Conservation (phyloP, 2,113 vertebrate species). For the Sinocyclocheilus anophthalmus region DNA sequence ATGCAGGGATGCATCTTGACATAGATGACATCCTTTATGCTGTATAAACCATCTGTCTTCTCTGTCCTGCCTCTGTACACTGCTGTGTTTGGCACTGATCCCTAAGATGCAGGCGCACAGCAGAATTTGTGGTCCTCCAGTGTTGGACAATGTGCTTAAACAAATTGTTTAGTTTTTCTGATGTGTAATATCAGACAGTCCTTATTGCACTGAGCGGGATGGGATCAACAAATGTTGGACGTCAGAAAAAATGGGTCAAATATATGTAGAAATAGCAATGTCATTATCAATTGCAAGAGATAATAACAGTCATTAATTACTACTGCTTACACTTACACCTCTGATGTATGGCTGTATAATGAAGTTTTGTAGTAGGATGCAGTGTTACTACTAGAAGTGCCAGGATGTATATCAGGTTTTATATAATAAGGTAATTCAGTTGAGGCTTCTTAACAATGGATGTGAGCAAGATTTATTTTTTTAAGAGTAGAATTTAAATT, state of each 20-base stretch:
- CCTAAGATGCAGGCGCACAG: not conserved
- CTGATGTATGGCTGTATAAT: not conserved
- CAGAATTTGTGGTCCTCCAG: not conserved
- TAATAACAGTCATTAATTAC: not conserved
- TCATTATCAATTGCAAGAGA: not conserved
- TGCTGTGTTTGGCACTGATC: not conserved
- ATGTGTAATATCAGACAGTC: not conserved
- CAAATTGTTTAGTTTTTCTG: not conserved
- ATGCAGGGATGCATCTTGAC: not conserved
- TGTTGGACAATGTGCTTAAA: not conserved
- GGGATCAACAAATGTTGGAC: not conserved
- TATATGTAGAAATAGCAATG: not conserved
- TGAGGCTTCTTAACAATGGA: constrained; percentile 3
- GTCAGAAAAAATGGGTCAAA: not conserved
- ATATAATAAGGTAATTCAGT: not conserved
- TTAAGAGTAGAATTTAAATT: not conserved
- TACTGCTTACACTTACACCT: not conserved
- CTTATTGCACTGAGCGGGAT: not conserved
- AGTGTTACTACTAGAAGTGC: not conserved
- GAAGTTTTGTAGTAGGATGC: not conserved
- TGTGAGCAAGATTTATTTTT: not conserved
- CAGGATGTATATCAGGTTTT: not conserved
- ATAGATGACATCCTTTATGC: constrained; percentile 3
- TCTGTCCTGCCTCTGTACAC: not conserved
- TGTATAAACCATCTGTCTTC: constrained; percentile 2